These are phyloP conservation scores for Mirza zaza DNA, from an alignment of 2,113 vertebrate species.

Conservation along the genomic window DNA sequence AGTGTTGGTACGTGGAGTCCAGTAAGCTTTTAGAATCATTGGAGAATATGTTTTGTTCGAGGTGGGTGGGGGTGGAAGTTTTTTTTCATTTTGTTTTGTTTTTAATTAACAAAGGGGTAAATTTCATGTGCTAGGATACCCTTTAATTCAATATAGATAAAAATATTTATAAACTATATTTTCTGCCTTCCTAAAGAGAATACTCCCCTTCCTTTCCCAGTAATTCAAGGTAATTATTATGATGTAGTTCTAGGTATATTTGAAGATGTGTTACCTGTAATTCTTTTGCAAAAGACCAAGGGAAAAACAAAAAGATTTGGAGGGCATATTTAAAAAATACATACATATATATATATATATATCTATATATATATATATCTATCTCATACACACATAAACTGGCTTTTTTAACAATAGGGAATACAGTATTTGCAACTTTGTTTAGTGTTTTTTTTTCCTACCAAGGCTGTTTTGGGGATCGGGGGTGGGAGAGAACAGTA, in stretches of 20 bases:
- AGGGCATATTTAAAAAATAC: neutral
- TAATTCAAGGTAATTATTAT: neutral
- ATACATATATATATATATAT: neutral
- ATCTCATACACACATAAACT: neutral
- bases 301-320: constrained; percentile 1
- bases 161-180: neutral
- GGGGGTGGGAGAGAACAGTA: neutral
- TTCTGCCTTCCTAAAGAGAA: constrained; percentile 9
- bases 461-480: neutral
- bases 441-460: neutral
- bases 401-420: neutral
- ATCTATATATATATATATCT: neutral
- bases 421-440: neutral
- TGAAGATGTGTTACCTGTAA: neutral
- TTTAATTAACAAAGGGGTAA: neutral
- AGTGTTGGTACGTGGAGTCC: neutral
- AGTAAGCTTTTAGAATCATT: neutral
- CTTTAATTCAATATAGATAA: neutral
- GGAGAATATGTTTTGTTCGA: neutral
- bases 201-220: neutral
- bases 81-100: neutral
- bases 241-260: neutral
- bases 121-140: neutral
- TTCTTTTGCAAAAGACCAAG: constrained; percentile 21
- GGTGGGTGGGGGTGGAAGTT: neutral